Conservation (phyloP, 2,113 vertebrate species). For the Ammodytes dubius region DNA sequence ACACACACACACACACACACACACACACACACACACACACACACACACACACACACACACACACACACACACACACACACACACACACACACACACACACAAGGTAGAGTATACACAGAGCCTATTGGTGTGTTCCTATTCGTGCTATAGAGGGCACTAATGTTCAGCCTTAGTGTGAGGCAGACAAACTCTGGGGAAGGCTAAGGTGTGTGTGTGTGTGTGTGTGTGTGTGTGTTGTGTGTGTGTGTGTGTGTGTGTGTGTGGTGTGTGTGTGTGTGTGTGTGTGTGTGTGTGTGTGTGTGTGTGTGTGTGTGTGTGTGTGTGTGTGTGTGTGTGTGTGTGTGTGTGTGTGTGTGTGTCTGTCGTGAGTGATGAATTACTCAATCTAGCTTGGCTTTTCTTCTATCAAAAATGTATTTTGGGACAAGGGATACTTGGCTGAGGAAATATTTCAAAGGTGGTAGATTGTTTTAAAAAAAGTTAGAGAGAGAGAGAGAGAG, state of each 20-base stretch:
- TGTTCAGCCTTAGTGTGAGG: slow-evolving; percentile 10
- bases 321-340: neutral
- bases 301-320: no score
- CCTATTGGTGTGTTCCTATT: neutral
- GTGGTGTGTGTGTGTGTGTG: slow-evolving; percentile 1
- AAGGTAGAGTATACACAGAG: neutral
- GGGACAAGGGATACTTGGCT: no score
- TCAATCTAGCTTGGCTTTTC: neutral
- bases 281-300: neutral
- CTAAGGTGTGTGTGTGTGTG: neutral
- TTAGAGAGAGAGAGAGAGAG: no score
- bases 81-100: no score
- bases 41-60: neutral
- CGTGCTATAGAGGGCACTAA: slow-evolving; percentile 18
- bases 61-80: no score
- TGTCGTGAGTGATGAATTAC: neutral
- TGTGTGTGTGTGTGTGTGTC: neutral
- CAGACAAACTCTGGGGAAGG: neutral
- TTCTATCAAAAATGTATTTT: no score
- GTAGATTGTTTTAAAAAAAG: no score
- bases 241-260: neutral
- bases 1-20: no score
- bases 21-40: neutral
- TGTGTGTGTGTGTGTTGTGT: neutral
- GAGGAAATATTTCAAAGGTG: no score